Base-by-base conservation (phyloP, 2,797 vertebrate species). In the Sebastiscus albofasciatus region DNA sequence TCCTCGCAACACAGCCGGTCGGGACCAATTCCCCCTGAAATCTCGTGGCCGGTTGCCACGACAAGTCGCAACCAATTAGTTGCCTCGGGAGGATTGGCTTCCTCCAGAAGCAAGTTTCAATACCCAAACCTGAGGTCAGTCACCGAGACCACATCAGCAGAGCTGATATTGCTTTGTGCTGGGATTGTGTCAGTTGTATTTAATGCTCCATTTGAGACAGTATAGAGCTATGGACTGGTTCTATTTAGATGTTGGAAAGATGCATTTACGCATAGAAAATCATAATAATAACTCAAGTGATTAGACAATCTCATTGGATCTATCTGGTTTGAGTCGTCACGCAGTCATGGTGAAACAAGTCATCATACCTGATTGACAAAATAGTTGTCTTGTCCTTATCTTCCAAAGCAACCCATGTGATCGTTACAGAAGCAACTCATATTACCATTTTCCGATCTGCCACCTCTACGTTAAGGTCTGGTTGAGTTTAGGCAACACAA, bases 31-130 rank as follows among this genome's bases (percentile, higher is more conserved):
- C 66, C 76, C 76, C 83, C 84, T 73, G 52, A 85, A 87, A 82
- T 80, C 68, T 79, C 11, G 6, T 79, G 81, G 83, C 74, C 8
- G 14, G 83, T 84, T 87, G 89, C 88, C 88, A 85, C 72, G 84
- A 64, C 71, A 5, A 92, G 82, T 86, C 85, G 31, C 80, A 79
- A 82, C 78, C 82, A 88, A 85, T 90, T 83, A 86, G 81, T 7
- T 68, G 36, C 74, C 79, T 78, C 68, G 0, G 70, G 86, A 77
- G 83, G 49, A 62, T 12, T 56, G 59, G 77, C 46, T 81, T 79
- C 62, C 79, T 85, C 2, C 56, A 62, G 73, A 79, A 73, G 86
- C 76, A 77, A 34, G 69, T 86, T 81, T 81, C 75, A 79, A 26
- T 71, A 70, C 74, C 8, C 68, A 61, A 12, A 90, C 72, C 78